Evolutionary conservation across 2,797 vertebrate genomes (phyloP), one percentile per base, ranked within the genome.

Genomic region (Bucorvus abyssinicus): DNA sequence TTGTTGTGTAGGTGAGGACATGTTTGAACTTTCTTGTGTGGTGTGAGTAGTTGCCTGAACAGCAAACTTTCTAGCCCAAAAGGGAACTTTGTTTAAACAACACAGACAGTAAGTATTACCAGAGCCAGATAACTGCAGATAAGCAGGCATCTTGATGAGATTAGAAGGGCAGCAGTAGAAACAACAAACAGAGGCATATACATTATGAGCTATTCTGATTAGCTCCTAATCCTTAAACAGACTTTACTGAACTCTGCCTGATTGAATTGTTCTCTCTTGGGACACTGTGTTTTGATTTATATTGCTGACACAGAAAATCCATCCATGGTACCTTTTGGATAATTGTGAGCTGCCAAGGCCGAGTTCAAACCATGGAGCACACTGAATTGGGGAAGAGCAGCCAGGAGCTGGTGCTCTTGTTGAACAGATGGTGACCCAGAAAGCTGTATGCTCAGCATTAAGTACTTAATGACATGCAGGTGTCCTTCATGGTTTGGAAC

Each of bases 401-500:
- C 75, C 60, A 77, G 90, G 78, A 91, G 34, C 67, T 69, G 74
- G 77, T 95, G 60, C 71, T 95, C 34, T 47, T 61, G 36, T 45
- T 47, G 90, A 95, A 68, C 95, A 97, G 96, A 97, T 97, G 96
- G 94, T 96, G 95, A 94, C 94, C 94, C 94, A 96, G 95, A 94
- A 96, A 96, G 84, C 93, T 95, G 45, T 77, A 61, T 89, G 67
- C 87, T 95, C 94, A 94, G 90, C 83, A 87, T 92, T 95, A 93
- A 96, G 88, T 82, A 53, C 95, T 94, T 96, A 95, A 96, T 95
- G 88, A 92, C 56, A 82, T 91, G 91, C 95, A 96, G 95, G 93
- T 97, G 95, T 95, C 90, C 92, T 95, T 95, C 95, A 90, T 84
- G 84, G 64, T 84, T 88, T 87, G 70, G 49, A 3, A 23, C 73